Base-by-base conservation (phyloP, 2,113 vertebrate genomes). In the Saccopteryx bilineata region DNA sequence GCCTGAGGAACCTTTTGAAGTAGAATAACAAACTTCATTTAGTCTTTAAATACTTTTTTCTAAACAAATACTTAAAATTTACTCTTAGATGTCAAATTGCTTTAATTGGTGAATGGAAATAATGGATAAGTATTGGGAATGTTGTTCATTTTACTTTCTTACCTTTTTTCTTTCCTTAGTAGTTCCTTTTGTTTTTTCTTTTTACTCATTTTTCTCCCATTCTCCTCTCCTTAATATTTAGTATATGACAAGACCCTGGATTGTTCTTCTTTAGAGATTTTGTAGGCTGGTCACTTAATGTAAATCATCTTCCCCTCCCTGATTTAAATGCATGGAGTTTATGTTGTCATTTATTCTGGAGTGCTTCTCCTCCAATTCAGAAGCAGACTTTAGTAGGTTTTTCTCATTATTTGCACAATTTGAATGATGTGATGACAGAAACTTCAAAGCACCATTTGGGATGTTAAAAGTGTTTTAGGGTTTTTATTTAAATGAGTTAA, bases 11-110 rank as follows among this genome's bases (percentile, higher is more conserved):
- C 23, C 18, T 93, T 72, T 79, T 46, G 19, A 84, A 50, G 48
- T 95, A 28, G 18, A 46, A 19, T 46, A 71, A 76, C 76, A 92
- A 92, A 88, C 52, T 79, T 90, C 24, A 76, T 88, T 89, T 89
- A 95, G 24, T 84, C 50, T 79, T 93, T 50, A 71, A 91, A 56
- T 81, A 82, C 14, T 92, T 87, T 68, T 48, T n/a, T 52, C 39
- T 39, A 2, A 39, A 11, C 52, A 92, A 17, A 54, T 76, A 83
- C 52, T 88, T 92, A 75, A 83, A 69, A 63, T 88, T 86, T 88
- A 76, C 39, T n/a, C 11, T 63, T 83, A 54, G 46, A 78, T 96
- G 72, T 5, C 58, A 56, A 23, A 80, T 76, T 69, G 61, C 8
- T 75, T 69, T 76, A 88, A 82, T 83, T 76, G 61, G 15, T 92